Conservation (phyloP, 23 tunicate species). For the Halocynthia roretzi region DNA sequence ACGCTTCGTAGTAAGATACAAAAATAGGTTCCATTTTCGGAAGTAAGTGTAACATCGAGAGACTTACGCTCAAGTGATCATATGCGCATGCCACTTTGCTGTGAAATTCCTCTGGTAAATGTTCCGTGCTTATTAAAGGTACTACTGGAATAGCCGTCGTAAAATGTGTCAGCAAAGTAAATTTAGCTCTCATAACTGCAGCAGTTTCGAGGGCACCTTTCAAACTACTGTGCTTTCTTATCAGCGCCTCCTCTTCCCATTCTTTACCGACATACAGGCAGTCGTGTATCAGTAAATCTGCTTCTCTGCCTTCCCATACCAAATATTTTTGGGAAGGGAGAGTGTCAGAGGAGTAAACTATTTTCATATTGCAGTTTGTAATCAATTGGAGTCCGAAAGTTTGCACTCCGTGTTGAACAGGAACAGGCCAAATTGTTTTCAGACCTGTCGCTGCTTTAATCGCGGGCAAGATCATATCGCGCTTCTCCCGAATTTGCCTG, state of each 20-base stretch:
- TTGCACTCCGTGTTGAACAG: slow-evolving; percentile 40
- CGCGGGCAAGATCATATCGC: too few species aligned
- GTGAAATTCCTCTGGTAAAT: background rate
- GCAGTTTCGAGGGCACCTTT: slow-evolving; percentile 56
- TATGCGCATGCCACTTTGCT: slow-evolving; percentile 4
- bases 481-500: background rate
- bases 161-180: slow-evolving; percentile 46
- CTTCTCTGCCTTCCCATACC: slow-evolving; percentile 33
- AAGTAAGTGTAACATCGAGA: background rate
- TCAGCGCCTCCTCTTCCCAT: slow-evolving; percentile 19
- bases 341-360: slow-evolving; percentile 77
- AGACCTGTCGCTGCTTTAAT: too few species aligned
- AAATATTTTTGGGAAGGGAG: slow-evolving; percentile 33
- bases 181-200: slow-evolving; percentile 53
- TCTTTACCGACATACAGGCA: slow-evolving; percentile 19
- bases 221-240: slow-evolving; percentile 36
- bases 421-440: background rate
- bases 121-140: background rate
- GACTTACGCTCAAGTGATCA: background rate
- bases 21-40: background rate
- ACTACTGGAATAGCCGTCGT: background rate
- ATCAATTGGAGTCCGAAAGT: slow-evolving; percentile 48
- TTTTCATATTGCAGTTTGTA: slow-evolving; percentile 11
- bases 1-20: background rate
- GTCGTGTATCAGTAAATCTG: slow-evolving; percentile 72